Conservation (phyloP, 2,888 invertebrate species). For the Branchinecta sandiegonensis region DNA sequence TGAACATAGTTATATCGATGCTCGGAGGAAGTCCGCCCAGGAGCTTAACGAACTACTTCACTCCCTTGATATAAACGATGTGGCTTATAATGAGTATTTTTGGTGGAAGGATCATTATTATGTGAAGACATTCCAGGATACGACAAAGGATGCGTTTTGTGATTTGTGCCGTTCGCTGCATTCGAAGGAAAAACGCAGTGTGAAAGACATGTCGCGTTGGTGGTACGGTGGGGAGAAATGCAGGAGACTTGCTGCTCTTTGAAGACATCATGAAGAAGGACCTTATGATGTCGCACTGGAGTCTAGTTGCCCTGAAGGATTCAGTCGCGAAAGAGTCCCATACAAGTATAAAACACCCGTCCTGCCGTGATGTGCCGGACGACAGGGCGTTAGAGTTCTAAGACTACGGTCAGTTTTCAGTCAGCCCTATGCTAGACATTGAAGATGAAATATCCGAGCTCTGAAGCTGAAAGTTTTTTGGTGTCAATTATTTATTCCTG, state of each 20-base stretch:
- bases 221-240: not conserved
- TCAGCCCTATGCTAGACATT: too few relatives aligned
- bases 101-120: not conserved
- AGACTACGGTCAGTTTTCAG: too few relatives aligned
- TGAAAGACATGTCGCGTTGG: not conserved
- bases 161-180: not conserved
- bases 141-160: slow-evolving; percentile 3
- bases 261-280: too few relatives aligned
- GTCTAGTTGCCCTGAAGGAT: too few relatives aligned
- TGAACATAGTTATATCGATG: not conserved
- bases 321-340: too few relatives aligned
- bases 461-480: too few relatives aligned
- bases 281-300: too few relatives aligned
- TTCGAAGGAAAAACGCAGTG: not conserved
- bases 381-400: too few relatives aligned
- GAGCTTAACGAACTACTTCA: not conserved
- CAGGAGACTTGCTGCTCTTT: not conserved
- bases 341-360: too few relatives aligned
- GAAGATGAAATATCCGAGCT: too few relatives aligned
- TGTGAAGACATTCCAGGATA: not conserved
- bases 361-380: too few relatives aligned
- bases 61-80: not conserved
- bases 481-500: too few relatives aligned
- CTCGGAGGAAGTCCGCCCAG: not conserved
- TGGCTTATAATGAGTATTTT: not conserved